Evolutionary conservation across 2,113 vertebrate species (phyloP).

Genomic region (Notarius lentiginosus): DNA sequence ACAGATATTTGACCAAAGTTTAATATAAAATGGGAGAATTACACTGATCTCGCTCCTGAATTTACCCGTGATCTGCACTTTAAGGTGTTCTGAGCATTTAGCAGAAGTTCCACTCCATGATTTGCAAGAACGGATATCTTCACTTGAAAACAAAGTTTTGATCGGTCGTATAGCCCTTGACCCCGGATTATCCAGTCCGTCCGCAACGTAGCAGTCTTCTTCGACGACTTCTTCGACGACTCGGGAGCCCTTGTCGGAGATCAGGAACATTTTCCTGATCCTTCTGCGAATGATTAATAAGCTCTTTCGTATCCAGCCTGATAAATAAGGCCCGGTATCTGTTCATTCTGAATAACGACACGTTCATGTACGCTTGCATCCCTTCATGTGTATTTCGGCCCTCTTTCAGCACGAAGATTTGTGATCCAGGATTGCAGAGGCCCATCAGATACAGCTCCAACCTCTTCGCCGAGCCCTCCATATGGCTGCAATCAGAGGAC

Average conservation of each 20-base stretch:
- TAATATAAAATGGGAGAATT: too few species aligned
- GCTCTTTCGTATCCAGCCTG: background rate
- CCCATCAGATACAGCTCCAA: constrained; percentile 28
- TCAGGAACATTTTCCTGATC: background rate
- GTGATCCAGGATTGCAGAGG: background rate
- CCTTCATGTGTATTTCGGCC: background rate
- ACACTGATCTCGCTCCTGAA: too few species aligned
- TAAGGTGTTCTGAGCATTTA: too few species aligned
- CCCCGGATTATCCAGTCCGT: background rate
- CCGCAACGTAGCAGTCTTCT: background rate
- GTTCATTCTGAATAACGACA: background rate
- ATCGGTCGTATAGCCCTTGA: too few species aligned
- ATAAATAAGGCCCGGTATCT: background rate
- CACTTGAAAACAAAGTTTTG: too few species aligned
- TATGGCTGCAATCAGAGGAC: constrained; percentile 67
- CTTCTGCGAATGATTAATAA: background rate
- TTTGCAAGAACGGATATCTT: too few species aligned
- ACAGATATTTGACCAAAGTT: too few species aligned
- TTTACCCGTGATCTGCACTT: too few species aligned
- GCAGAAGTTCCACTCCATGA: too few species aligned
- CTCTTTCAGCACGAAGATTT: background rate
- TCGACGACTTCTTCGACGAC: background rate
- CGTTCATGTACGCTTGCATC: background rate
- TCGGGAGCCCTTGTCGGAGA: background rate
- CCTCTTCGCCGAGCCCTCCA: constrained; percentile 45